Base-by-base conservation (phyloP, 37 sponge, comb jelly and placozoan species). In the Hormiphora californensis region DNA sequence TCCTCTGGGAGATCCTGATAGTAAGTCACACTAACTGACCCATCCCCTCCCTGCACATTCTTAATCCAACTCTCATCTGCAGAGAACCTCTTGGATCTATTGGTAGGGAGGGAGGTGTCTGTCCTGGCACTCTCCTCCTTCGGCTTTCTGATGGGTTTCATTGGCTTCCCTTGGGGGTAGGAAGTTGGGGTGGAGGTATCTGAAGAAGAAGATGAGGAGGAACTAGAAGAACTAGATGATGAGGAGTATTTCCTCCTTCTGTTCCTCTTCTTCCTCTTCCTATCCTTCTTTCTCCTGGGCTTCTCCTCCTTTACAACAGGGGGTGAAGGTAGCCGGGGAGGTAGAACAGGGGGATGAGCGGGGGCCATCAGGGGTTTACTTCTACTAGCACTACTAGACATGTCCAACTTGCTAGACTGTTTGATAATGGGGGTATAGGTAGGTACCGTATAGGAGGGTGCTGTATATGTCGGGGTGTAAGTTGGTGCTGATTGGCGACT, bases 101-200 rank as follows among this genome's bases (percentile, higher is more conserved):
- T n/a, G n/a, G n/a, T n/a, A n/a, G n/a, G n/a, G 61, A 57, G 61
- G n/a, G 23, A 15, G 17, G 7, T 23, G n/a, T 57, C 9, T 57
- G 30, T 21, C 61, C n/a, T n/a, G n/a, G n/a, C n/a, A n/a, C n/a
- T n/a, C n/a, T n/a, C n/a, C n/a, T n/a, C n/a, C n/a, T n/a, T n/a
- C n/a, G n/a, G n/a, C n/a, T n/a, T n/a, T n/a, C n/a, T n/a, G n/a
- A n/a, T n/a, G n/a, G n/a, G n/a, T n/a, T 49, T 49, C 53, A 17
- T 49, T 49, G 53, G 15, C 9, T 23, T 28, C 27, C 23, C 27
- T 5, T 5, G 61, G n/a, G 27, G 27, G 61, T 57, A 57, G 61
- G 61, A 57, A 30, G 61, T 57, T 4, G 61, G 61, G 27, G 61
- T 57, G 61, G 61, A 57, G 61, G 61, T 57, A 15, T 57, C 61